A percentile compares a stretch with the other conserved stretches of the same genome.
Evolutionary conservation across 2,113 vertebrate genomes (phyloP).

Genomic region (Limnothrissa miodon): DNA sequence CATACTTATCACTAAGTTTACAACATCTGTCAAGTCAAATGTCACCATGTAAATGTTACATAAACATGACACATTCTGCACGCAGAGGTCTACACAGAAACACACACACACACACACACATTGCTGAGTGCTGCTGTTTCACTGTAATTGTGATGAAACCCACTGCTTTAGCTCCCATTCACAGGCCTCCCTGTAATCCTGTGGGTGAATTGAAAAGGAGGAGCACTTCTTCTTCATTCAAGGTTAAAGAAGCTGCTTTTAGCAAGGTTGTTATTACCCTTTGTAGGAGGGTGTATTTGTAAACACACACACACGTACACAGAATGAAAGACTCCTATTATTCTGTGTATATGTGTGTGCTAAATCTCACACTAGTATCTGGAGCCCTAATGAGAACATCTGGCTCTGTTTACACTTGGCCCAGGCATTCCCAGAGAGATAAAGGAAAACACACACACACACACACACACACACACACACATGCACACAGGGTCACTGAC

Average conservation of each 20-base stretch:
- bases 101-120: slow-evolving; percentile 14
- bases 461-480: neutral
- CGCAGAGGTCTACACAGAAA: neutral
- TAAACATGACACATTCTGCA: slow-evolving; percentile 26
- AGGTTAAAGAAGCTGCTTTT: neutral
- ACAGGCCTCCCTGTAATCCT: slow-evolving; percentile 47
- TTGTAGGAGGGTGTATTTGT: slow-evolving; percentile 2
- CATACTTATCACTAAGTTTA: slow-evolving; percentile 1
- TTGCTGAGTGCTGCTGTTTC: neutral
- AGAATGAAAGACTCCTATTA: neutral
- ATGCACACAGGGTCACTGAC: slow-evolving; percentile 42
- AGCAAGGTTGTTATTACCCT: slow-evolving; percentile 7
- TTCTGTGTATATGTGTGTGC: slow-evolving; percentile 12
- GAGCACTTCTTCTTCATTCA: slow-evolving; percentile 24
- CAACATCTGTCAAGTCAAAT: slow-evolving; percentile 53
- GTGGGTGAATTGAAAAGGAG: slow-evolving; percentile 23
- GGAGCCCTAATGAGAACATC: slow-evolving; percentile 42
- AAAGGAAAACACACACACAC: slow-evolving; percentile 52
- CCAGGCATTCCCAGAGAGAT: slow-evolving; percentile 63
- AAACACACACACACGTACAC: neutral
- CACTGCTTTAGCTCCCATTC: neutral
- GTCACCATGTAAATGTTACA: slow-evolving; percentile 35
- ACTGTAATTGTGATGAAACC: neutral
- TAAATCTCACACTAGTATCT: slow-evolving; percentile 1
- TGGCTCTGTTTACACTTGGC: slow-evolving; percentile 58